phyloP scores from a whole-genome alignment of 2,113 vertebrate genomes.

The Sterna hirundo region DNA sequence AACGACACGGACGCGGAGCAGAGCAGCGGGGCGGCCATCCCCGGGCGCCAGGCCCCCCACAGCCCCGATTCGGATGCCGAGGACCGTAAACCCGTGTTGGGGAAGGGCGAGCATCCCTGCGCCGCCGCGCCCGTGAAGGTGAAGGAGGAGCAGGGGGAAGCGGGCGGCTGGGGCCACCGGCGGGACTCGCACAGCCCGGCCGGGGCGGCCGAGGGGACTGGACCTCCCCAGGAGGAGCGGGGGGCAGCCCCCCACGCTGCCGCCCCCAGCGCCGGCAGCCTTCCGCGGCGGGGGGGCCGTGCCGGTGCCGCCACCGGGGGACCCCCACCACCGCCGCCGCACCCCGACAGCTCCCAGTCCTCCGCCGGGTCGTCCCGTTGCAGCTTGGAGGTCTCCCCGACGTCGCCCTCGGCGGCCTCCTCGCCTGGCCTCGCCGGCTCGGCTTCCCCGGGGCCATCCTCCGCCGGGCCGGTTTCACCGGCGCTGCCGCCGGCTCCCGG shows the following conservation, averaged over 20 bases:
- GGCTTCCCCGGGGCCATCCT: constrained; percentile 88
- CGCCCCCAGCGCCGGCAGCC: constrained; percentile 45
- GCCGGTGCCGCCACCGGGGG: constrained; percentile 53
- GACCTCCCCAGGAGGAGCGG: constrained; percentile 73
- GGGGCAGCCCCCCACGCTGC: constrained; percentile 5
- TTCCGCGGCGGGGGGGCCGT: constrained; percentile 63
- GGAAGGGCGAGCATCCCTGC: constrained; percentile 48
- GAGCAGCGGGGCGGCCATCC: constrained; percentile 36
- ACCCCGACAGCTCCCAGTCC: constrained; percentile 87
- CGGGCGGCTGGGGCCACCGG: neutral
- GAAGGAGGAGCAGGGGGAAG: constrained; percentile 84
- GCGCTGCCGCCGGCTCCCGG: constrained; percentile 76
- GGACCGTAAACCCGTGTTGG: constrained; percentile 77
- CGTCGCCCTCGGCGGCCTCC: constrained; percentile 89
- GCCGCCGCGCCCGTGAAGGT: constrained; percentile 61
- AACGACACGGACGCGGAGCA: constrained; percentile 88
- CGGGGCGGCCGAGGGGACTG: neutral
- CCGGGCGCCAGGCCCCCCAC: constrained; percentile 50
- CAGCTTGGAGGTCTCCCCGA: constrained; percentile 90
- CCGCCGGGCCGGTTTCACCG: constrained; percentile 90
- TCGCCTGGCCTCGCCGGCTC: constrained; percentile 90
- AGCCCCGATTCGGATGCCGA: constrained; percentile 86
- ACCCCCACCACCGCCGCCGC: constrained; percentile 40
- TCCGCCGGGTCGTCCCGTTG: constrained; percentile 85
- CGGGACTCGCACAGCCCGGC: constrained; percentile 45